Percentiles rank a stretch among this genome's conserved stretches.
Evolutionary conservation across 2,113 vertebrate genomes (phyloP).

Genomic region (Melanerpes formicivorus): DNA sequence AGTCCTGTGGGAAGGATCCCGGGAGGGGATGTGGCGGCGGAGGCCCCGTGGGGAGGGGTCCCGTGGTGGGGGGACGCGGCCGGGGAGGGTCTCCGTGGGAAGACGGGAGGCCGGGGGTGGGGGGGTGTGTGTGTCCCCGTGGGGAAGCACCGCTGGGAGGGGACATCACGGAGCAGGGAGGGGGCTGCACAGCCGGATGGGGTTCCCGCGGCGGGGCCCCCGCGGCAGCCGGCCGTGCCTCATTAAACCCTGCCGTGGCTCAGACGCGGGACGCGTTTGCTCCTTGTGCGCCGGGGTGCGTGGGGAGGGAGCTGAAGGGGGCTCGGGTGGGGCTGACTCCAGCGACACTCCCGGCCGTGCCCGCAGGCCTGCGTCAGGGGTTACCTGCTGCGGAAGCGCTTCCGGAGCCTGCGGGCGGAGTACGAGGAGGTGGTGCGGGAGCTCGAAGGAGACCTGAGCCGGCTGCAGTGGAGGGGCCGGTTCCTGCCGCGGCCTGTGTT

Average conservation of each 20-base stretch:
- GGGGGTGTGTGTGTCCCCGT: background rate
- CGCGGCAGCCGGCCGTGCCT: background rate
- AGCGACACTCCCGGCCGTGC: background rate
- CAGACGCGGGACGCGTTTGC: background rate
- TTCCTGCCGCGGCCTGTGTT: slow-evolving; percentile 79
- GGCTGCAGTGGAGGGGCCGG: slow-evolving; percentile 77
- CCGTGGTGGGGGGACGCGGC: too few species aligned
- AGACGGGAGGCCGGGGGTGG: too few species aligned
- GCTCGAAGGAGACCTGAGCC: slow-evolving; percentile 80
- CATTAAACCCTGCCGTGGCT: background rate
- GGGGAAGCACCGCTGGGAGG: background rate
- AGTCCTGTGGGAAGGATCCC: background rate
- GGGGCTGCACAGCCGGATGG: background rate
- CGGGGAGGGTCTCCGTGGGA: background rate
- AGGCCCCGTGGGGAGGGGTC: too few species aligned
- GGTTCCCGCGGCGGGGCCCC: background rate
- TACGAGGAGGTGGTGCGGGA: slow-evolving; percentile 85
- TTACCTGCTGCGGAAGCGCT: slow-evolving; percentile 76
- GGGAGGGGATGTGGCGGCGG: background rate
- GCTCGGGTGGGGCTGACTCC: background rate
- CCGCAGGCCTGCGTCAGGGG: slow-evolving; percentile 83
- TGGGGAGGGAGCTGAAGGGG: background rate
- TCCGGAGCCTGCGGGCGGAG: slow-evolving; percentile 73
- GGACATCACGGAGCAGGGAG: background rate
- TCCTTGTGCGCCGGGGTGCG: background rate